These are phyloP conservation scores for Hormaphis cornu DNA, from an alignment of 1,140 invertebrate genomes.

Conservation along the genomic window DNA sequence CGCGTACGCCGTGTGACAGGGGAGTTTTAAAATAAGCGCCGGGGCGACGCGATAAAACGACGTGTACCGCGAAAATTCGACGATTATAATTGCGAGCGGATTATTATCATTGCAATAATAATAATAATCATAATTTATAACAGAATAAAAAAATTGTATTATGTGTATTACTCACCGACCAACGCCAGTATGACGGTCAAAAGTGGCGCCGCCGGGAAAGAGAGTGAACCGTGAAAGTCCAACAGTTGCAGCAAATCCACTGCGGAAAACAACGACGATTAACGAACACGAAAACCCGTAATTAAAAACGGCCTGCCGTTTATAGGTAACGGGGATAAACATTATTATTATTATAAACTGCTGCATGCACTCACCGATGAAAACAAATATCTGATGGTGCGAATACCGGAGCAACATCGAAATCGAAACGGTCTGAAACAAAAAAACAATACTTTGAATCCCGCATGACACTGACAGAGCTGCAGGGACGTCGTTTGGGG, in stretches of 20 bases:
- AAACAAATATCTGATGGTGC: constrained; percentile 97
- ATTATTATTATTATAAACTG: neutral
- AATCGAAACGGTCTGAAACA: constrained; percentile 90
- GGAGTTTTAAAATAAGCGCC: constrained; percentile 17
- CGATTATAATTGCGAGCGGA: neutral
- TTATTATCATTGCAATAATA: neutral
- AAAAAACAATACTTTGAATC: constrained; percentile 40
- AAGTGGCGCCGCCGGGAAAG: constrained; percentile 89
- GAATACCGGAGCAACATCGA: constrained; percentile 96
- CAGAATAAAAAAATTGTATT: too few relatives aligned
- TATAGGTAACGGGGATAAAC: neutral
- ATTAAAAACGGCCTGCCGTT: too few relatives aligned
- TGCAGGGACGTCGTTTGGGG: too few relatives aligned
- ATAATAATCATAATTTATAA: too few relatives aligned
- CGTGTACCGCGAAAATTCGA: neutral
- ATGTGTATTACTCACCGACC: constrained; percentile 91
- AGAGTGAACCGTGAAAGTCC: constrained; percentile 85
- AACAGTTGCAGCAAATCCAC: constrained; percentile 95
- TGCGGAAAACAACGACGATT: constrained; percentile 54
- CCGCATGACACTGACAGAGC: too few relatives aligned
- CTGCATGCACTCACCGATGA: constrained; percentile 83
- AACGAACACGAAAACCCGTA: neutral
- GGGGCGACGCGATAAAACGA: neutral
- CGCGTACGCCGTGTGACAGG: neutral
- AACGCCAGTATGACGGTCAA: constrained; percentile 94